Conservation (phyloP, 2,888 invertebrate genomes). For the Magallana nippona region DNA sequence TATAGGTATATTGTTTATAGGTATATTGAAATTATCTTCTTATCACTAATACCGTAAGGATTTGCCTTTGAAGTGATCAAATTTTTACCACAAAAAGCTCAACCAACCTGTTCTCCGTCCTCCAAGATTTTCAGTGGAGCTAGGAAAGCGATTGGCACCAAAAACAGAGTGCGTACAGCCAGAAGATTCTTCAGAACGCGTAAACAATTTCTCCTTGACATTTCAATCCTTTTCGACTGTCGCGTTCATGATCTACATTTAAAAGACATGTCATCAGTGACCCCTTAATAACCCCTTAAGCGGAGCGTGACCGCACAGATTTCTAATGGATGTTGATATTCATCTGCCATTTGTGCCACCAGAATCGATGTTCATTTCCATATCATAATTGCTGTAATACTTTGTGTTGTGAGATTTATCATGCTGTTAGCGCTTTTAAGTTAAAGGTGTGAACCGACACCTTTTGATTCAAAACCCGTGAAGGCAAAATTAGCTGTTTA, state of each 20-base stretch:
- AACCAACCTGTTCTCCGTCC: conserved; percentile 38
- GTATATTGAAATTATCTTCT: too few relatives aligned
- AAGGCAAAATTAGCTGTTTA: too few relatives aligned
- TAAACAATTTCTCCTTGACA: conserved; percentile 23
- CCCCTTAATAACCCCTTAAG: neutral
- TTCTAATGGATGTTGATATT: conserved; percentile 5
- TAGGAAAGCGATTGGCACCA: conserved; percentile 45
- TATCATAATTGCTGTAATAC: too few relatives aligned
- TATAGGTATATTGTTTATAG: too few relatives aligned
- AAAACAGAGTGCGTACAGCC: conserved; percentile 38
- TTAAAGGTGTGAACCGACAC: too few relatives aligned
- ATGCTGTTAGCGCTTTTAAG: too few relatives aligned
- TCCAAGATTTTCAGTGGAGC: conserved; percentile 41
- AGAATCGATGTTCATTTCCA: neutral
- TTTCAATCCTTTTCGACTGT: neutral
- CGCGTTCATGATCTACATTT: neutral
- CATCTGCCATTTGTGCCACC: conserved; percentile 10
- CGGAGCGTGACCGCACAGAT: conserved; percentile 11
- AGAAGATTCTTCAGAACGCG: conserved; percentile 37
- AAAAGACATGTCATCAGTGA: neutral
- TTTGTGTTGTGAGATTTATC: too few relatives aligned
- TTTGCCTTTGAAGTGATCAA: too few relatives aligned
- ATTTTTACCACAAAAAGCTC: neutral
- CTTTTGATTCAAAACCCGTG: too few relatives aligned
- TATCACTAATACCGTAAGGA: too few relatives aligned